A percentile compares a stretch with the other conserved stretches of the same genome.
These are phyloP conservation scores for Drosophila yooni DNA, from an alignment of 2,888 invertebrate species.

Conservation along the genomic window DNA sequence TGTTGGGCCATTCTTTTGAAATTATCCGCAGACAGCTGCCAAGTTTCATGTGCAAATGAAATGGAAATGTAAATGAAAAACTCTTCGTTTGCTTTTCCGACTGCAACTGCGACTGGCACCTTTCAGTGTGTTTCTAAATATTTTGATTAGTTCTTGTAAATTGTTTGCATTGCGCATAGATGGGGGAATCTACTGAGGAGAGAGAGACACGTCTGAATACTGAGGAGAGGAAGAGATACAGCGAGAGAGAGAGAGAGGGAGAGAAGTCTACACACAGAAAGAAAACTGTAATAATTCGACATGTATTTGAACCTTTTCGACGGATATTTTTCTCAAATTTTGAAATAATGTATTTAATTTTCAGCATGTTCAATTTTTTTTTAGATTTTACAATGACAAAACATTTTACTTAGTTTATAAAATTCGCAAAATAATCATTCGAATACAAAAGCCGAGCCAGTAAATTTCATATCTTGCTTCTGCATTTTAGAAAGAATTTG, in stretches of 20 bases:
- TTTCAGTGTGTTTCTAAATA: conserved; percentile 69
- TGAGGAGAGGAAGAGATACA: neutral
- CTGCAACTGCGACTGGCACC: conserved; percentile 51
- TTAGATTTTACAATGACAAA: neutral
- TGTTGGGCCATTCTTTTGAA: conserved; percentile 40
- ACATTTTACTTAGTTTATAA: neutral
- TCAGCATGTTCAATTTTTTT: too few relatives aligned
- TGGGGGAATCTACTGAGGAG: neutral
- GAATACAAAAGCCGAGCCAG: neutral
- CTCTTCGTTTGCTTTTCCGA: conserved; percentile 28
- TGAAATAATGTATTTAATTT: neutral
- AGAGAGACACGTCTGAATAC: neutral
- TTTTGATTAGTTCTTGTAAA: conserved; percentile 78
- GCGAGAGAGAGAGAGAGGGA: neutral
- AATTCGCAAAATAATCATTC: too few relatives aligned
- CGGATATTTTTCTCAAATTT: neutral
- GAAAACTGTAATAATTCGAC: neutral
- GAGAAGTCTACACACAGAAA: neutral
- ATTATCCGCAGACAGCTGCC: conserved; percentile 68
- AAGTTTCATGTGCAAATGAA: conserved; percentile 70
- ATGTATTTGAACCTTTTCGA: neutral
- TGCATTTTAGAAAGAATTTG: neutral
- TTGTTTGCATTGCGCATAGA: conserved; percentile 52
- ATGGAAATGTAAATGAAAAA: conserved; percentile 41
- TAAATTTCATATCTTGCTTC: neutral